Evolutionary conservation across 2,797 vertebrate species (phyloP).

Genomic region (Varecia variegata): DNA sequence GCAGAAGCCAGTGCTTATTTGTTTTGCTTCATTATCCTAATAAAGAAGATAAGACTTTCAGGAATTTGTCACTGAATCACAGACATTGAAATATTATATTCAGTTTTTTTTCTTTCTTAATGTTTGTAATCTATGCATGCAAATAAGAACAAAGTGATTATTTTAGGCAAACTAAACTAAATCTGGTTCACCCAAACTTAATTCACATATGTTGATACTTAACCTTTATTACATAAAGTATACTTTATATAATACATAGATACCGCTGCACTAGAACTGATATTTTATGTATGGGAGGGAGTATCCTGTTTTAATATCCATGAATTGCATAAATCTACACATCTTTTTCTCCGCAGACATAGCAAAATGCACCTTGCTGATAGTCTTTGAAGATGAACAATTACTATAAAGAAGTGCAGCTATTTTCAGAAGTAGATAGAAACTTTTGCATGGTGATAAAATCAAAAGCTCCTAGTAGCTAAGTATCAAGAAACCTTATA

Average conservation of each 20-base stretch:
- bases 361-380: background rate
- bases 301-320: background rate
- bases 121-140: background rate
- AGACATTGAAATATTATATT: background rate
- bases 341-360: background rate
- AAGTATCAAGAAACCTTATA: conserved; percentile 64
- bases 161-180: conserved; percentile 18
- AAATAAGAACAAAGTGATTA: conserved; percentile 29
- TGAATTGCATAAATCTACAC: background rate
- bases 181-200: background rate
- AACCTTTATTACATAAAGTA: background rate
- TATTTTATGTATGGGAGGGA: background rate
- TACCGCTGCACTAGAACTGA: background rate
- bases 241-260: background rate
- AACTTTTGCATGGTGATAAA: conserved; percentile 43
- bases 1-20: conserved; percentile 1
- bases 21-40: conserved; percentile 46
- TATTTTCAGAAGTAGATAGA: conserved; percentile 60
- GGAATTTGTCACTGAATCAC: conserved; percentile 13
- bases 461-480: conserved; percentile 60
- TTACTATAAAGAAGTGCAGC: conserved; percentile 18
- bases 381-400: background rate
- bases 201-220: background rate
- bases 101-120: background rate
- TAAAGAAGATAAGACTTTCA: conserved; percentile 38